Base-by-base conservation (phyloP, 2,888 invertebrate genomes). In the Mythimna loreyi region DNA sequence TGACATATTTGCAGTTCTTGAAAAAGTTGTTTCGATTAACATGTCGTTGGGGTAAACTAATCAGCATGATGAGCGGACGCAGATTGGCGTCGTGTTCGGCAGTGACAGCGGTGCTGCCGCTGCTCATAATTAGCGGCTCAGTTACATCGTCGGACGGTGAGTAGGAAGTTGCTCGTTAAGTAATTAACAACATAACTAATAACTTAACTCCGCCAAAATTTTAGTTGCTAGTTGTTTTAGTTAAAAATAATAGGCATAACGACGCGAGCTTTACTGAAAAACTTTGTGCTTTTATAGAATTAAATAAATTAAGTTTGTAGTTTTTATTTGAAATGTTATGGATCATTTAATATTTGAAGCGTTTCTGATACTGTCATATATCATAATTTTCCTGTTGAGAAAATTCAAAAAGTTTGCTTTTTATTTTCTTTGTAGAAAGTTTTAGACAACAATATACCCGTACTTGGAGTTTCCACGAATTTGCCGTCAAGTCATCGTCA, bases 61-160 rank as follows among this genome's bases (percentile, higher is more conserved):
- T 88, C 82, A 86, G 82, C 90, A 93, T 89, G 86, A 94, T 94
- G 94, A 90, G 86, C 81, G 89, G 88, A 85, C 88, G 87, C 87
- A 91, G 88, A 91, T 88, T 91, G 85, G 85, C 86, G 79, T 84
- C 88, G 88, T 89, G 89, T 85, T 89, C 88, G 81, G 83, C 85
- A 80, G 85, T 85, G 77, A 85, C 88, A 81, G 84, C 87, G 88
- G 88, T 90, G 88, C 86, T 92, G 77, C 86, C 92, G 77, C 83
- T 92, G 74, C 86, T 92, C 67, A 80, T 93, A 83, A 87, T 92
- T 86, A 89, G 90, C 86, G 89, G 89, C 75, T 87, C 90, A 74
- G 90, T 87, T 75, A 88, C 90, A 67, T 90, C 94, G 77, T 89
- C 93, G 28, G 94, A 95, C 85, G 95, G 95, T 95, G 89, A 95